Evolutionary conservation across 1,140 invertebrate species (phyloP), one percentile per base, ranked within the genome.

Genomic region (Parapsyche elsis): DNA sequence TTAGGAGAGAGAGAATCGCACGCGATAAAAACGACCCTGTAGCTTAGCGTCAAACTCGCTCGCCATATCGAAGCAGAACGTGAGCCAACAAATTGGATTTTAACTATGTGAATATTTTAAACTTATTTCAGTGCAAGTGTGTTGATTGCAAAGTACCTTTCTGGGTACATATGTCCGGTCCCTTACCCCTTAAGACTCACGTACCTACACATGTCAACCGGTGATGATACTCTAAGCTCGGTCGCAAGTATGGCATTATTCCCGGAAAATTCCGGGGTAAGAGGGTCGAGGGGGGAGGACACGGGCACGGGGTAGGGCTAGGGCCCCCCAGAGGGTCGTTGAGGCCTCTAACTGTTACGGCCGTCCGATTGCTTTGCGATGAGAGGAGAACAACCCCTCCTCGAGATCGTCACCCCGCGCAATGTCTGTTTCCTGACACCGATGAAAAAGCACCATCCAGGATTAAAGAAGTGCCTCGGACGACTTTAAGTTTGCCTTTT

Each of bases 341-440:
- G 80, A 86, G 85, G 85, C 88, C 88, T 86, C 88, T 88, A 88
- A 87, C 88, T 86, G 88, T 89, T 88, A 88, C 87, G 87, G 88
- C 86, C 86, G 86, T 84, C 84, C 88, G 88, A 88, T 88, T 89
- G 88, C 88, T 88, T 89, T 88, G 88, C 88, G 87, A 88, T 89
- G 88, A 89, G 88, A 87, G 87, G 87, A 84, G 85, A 84, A 83
- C 81, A 79, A 57, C 79, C 70, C 53, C 53, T 77, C 45, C 70
- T 53, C 59, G 46, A 64, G 57, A 77, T n/a, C 53, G 14, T 24
- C 26, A n/a, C 10, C 75, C 53, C 30, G 14, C 19, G 38, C 26
- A 16, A 23, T 30, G 49, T 23, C 70, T 45, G 23, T 21, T 67
- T 21, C 21, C 73, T 26, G 38, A 44, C 75, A 14, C n/a, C 21